Conservation (phyloP, 2,888 invertebrate genomes). For the Ypsolopha sequella region DNA sequence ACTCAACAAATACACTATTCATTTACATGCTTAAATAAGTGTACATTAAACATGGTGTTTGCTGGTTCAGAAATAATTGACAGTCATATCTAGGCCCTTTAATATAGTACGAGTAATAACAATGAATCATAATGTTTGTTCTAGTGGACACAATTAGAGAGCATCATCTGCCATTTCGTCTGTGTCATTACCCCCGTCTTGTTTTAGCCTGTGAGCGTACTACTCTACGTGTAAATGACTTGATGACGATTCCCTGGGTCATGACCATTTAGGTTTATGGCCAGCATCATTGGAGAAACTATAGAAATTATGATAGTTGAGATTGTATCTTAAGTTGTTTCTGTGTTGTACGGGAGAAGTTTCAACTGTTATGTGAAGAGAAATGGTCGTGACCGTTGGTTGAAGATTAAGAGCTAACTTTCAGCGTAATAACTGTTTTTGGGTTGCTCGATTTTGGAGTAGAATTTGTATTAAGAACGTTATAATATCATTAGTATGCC, state of each 20-base stretch:
- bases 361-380: background rate
- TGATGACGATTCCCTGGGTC: slow-evolving; percentile 45
- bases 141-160: slow-evolving; percentile 40
- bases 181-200: slow-evolving; percentile 60
- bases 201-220: slow-evolving; percentile 61
- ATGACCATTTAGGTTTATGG: slow-evolving; percentile 45
- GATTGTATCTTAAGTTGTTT: slow-evolving; percentile 7
- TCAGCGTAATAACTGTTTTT: too few species aligned
- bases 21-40: too few species aligned
- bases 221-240: slow-evolving; percentile 38
- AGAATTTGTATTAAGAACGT: too few species aligned
- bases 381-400: background rate
- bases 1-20: too few species aligned
- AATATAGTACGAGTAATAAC: background rate
- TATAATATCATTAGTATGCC: too few species aligned
- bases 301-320: slow-evolving; percentile 22
- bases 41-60: too few species aligned
- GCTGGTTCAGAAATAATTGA: too few species aligned
- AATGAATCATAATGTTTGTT: background rate
- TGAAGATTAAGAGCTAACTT: background rate
- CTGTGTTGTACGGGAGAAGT: background rate
- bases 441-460: too few species aligned
- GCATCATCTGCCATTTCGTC: slow-evolving; percentile 42
- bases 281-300: slow-evolving; percentile 24
- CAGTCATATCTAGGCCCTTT: too few species aligned